Base-by-base conservation (phyloP, 2,797 vertebrate genomes). In the Petrocephalus sullivani region DNA sequence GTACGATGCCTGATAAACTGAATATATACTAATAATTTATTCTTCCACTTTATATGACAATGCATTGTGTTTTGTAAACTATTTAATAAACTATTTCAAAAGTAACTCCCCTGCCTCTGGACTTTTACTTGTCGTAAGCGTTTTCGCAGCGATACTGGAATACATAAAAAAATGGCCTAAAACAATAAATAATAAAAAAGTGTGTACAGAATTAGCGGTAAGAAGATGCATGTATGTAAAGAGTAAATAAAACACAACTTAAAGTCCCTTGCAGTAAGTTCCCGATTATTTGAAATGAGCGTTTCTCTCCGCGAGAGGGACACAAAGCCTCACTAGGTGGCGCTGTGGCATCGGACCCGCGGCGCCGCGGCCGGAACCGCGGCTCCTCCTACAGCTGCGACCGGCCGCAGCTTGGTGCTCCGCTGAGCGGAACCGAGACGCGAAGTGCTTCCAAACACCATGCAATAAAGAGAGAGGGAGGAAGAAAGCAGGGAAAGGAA, bases 1-100 rank as follows among this genome's bases (percentile, higher is more conserved):
- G 28, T 28, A 28, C 28, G 37, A 41, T 3, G 37, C 3, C 37
- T 41, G 37, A 41, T 41, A 37, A 78, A 78, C 23, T 78, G 3
- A 7, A 33, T 37, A 83, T 83, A 21, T 51, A n/a, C 10, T 12
- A 37, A 57, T 60, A 86, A 85, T 58, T 86, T 86, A 86, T 86
- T 86, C 23, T 60, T 10, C 16, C 4, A 37, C 16, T 58, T 41
- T 78, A 78, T 49, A 46, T 46, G 41, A 46, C 46, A 78, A 78
- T 78, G 19, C 12, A 86, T 37, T 86, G 84, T 58, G 41, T 57
- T 86, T 21, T 33, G 53, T 57, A 37, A 57, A 58, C 54, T 86
- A 86, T 86, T 86, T 86, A 86, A 86, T 86, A 86, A 86, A 86
- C 53, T 16, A 9, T 86, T 86, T 86, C 83, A 85, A 37, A 56